phyloP scores from a whole-genome alignment of 2,888 invertebrate genomes.

The Sepiola atlantica region DNA sequence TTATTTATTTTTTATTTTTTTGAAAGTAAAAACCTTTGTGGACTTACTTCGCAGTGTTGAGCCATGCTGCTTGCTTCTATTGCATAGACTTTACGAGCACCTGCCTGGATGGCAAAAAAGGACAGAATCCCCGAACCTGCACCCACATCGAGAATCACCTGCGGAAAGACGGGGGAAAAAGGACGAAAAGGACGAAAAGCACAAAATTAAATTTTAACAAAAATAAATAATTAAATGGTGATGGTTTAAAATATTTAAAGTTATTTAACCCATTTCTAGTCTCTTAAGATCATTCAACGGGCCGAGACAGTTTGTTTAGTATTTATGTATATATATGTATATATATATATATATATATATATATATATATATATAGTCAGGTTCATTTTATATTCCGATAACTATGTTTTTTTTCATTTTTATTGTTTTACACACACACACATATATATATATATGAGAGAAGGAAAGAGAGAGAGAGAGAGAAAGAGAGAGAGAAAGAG shows the following conservation, averaged over 20 bases:
- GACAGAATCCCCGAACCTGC: conserved; percentile 98
- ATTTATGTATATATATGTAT: too few species aligned
- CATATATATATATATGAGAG: too few species aligned
- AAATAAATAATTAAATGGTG: not conserved
- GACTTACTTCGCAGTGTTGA: conserved; percentile 80
- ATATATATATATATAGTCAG: too few species aligned
- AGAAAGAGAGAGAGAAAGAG: too few species aligned
- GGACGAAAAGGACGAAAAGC: not conserved
- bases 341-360: too few species aligned
- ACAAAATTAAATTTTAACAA: not conserved
- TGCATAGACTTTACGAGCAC: conserved; percentile 96
- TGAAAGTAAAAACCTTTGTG: not conserved
- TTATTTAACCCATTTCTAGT: not conserved
- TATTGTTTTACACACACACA: too few species aligned
- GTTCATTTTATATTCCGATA: too few species aligned
- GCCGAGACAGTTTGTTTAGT: too few species aligned
- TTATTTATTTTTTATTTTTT: too few species aligned
- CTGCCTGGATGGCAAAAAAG: conserved; percentile 98
- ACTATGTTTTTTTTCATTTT: too few species aligned
- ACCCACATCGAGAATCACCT: conserved; percentile 96
- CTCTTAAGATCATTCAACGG: not conserved
- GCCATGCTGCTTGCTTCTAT: conserved; percentile 99
- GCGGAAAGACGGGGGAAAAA: conserved; percentile 43
- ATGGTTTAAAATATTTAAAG: not conserved
- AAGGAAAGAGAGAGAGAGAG: too few species aligned